phyloP scores from a whole-genome alignment of 92 coral and sea anemone species.

The Zoanthus sansibaricus region DNA sequence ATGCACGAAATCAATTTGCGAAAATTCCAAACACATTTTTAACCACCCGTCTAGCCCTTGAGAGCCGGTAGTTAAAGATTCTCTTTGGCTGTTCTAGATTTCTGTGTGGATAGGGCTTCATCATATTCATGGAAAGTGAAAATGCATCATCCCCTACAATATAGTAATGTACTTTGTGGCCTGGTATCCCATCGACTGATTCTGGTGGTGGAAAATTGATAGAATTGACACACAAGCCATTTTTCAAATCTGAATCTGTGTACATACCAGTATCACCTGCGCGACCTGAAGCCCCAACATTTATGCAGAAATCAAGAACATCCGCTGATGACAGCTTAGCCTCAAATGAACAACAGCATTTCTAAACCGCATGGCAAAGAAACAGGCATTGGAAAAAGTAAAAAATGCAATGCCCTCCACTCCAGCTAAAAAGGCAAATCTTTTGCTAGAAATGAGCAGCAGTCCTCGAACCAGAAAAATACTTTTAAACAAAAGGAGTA shows the following conservation, averaged over 20 bases:
- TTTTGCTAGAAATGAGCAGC: constrained; percentile 2
- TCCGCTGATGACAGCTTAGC: neutral
- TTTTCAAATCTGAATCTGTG: constrained; percentile 2
- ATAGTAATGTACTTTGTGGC: constrained; percentile 5
- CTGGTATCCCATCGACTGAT: constrained; percentile 1
- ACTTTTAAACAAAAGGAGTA: neutral
- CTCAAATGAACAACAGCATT: neutral
- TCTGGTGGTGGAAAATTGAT: constrained; percentile 6
- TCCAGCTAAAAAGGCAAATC: neutral
- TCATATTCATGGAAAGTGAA: constrained; percentile 30
- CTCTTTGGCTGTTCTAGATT: neutral
- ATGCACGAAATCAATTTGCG: constrained; percentile 1
- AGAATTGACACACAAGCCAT: constrained; percentile 3
- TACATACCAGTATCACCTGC: neutral
- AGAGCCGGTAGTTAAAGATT: neutral
- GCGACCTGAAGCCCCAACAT: constrained; percentile 2
- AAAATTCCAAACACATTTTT: neutral
- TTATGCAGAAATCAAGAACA: neutral
- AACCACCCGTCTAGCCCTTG: constrained; percentile 6
- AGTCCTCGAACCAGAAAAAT: neutral
- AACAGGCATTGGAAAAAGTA: constrained; percentile 2
- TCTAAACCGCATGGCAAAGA: neutral
- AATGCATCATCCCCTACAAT: constrained; percentile 52
- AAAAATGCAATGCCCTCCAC: constrained; percentile 5
- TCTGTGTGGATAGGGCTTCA: constrained; percentile 19